A percentile compares a stretch with the other conserved stretches of the same genome.
These are phyloP conservation scores for Anagrus nilaparvatae DNA, from an alignment of 1,140 invertebrate species.

Conservation along the genomic window DNA sequence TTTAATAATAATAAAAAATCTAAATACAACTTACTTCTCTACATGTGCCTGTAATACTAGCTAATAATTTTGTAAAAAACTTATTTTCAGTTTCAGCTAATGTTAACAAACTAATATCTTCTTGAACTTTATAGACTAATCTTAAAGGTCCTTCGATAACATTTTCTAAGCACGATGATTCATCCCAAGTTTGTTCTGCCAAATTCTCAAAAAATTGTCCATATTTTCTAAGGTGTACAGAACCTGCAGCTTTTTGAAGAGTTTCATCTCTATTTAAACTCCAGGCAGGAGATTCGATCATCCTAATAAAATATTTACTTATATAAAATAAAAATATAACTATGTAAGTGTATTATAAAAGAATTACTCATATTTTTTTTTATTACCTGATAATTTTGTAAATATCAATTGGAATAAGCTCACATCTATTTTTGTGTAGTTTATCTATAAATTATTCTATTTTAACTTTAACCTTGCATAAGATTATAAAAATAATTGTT, in stretches of 20 bases:
- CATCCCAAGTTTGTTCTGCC: constrained; percentile 37
- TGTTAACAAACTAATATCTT: constrained; percentile 55
- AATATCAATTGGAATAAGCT: no score
- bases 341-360: no score
- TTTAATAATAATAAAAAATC: neutral
- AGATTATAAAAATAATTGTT: no score
- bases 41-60: constrained; percentile 67
- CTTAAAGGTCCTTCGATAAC: constrained; percentile 44
- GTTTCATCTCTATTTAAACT: constrained; percentile 31
- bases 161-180: constrained; percentile 34
- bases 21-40: constrained; percentile 42
- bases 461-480: no score
- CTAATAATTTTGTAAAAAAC: constrained; percentile 70
- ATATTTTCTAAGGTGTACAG: constrained; percentile 56
- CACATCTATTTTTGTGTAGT: no score
- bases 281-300: constrained; percentile 36
- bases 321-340: no score
- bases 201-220: constrained; percentile 61
- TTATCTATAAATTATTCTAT: no score
- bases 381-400: no score
- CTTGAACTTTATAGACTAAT: constrained; percentile 49
- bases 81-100: constrained; percentile 74
- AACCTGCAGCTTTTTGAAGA: constrained; percentile 47
- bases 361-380: no score
- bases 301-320: no score